These are phyloP conservation scores for Cnemophilus loriae DNA, from an alignment of 2,113 vertebrate species.

Conservation along the genomic window DNA sequence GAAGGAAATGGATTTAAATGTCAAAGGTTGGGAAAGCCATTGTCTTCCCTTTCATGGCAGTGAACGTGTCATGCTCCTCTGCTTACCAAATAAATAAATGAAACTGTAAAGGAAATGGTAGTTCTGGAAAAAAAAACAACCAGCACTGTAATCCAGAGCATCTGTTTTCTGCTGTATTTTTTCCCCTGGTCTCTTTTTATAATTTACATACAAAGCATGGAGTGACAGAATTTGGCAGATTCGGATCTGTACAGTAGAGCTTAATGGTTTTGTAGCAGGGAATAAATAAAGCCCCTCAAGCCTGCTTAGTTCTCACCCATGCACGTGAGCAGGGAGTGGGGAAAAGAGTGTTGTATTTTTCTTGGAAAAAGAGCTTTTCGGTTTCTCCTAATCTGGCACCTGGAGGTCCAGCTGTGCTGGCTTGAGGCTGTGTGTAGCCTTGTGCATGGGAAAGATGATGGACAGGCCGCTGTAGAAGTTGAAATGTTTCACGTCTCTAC, in stretches of 20 bases:
- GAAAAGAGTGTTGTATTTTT: conserved; percentile 47
- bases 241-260: background rate
- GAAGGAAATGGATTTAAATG: background rate
- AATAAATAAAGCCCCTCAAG: conserved; percentile 43
- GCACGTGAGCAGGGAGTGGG: conserved; percentile 3
- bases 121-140: background rate
- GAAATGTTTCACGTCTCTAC: background rate
- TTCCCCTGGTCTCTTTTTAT: background rate
- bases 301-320: conserved; percentile 24
- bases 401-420: conserved; percentile 60
- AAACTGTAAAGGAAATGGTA: background rate
- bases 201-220: conserved; percentile 6
- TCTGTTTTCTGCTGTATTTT: conserved; percentile 39
- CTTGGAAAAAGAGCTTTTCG: conserved; percentile 23
- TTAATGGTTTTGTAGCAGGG: conserved; percentile 28
- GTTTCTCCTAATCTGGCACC: conserved; percentile 55
- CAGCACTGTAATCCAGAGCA: background rate
- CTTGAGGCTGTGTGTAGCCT: conserved; percentile 38
- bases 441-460: conserved; percentile 6
- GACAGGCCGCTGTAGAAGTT: background rate
- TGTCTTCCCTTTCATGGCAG: background rate
- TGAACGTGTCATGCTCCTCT: background rate
- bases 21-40: background rate
- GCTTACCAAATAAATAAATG: background rate
- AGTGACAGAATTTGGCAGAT: conserved; percentile 46